These are phyloP conservation scores for Struthio camelus DNA, from an alignment of 2,113 vertebrate genomes.

Conservation along the genomic window DNA sequence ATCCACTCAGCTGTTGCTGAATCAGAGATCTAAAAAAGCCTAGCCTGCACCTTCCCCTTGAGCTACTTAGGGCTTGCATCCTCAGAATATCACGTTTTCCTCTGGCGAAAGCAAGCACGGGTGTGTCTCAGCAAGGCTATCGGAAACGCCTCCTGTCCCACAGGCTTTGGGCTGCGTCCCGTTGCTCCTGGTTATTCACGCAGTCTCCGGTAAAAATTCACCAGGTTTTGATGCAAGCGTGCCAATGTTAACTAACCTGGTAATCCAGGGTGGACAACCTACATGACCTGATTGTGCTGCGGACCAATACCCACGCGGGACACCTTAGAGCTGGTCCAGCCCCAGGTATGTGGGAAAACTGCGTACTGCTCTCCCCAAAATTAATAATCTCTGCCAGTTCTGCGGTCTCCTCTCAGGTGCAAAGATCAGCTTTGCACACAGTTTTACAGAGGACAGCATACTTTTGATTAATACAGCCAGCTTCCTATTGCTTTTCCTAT, in stretches of 20 bases:
- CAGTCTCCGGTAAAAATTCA: background rate
- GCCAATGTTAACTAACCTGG: background rate
- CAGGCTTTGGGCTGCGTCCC: background rate
- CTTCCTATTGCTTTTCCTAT: background rate
- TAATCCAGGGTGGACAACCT: background rate
- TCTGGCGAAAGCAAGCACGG: background rate
- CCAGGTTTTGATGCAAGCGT: background rate
- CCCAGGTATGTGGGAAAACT: background rate
- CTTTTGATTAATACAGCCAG: background rate
- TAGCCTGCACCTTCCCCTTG: background rate
- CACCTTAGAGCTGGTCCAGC: background rate
- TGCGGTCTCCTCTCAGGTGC: background rate
- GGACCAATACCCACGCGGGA: fast-evolving
- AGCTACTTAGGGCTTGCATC: background rate
- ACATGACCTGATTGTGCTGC: background rate
- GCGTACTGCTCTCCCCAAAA: fast-evolving
- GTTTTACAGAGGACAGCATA: background rate
- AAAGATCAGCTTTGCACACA: background rate
- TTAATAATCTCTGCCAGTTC: background rate
- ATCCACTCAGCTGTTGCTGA: background rate
- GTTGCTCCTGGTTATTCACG: background rate
- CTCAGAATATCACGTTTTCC: background rate
- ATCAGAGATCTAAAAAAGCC: background rate
- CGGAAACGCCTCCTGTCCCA: background rate
- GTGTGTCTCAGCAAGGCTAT: background rate